phyloP scores from a whole-genome alignment of 2,113 vertebrate genomes.

The Scartelaos histophorus region DNA sequence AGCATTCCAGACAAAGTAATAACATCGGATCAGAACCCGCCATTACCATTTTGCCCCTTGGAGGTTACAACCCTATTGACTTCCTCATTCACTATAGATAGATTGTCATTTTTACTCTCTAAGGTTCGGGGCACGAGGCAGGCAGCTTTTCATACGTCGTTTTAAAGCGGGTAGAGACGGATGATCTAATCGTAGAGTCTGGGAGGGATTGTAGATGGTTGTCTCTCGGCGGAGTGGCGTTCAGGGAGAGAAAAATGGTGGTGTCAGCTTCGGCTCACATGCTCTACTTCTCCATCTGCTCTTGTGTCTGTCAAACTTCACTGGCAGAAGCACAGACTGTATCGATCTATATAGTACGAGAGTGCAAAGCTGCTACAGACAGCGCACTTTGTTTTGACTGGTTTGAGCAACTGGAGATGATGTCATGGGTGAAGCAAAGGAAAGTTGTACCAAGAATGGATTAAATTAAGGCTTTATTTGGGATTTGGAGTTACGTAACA shows the following conservation, averaged over 20 bases:
- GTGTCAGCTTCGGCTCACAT: conserved; percentile 23
- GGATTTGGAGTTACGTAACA: background rate
- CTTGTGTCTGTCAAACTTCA: conserved; percentile 15
- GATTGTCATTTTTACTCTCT: conserved; percentile 29
- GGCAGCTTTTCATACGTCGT: conserved; percentile 30
- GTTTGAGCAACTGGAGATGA: conserved; percentile 17
- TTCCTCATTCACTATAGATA: conserved; percentile 12
- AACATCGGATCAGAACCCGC: conserved; percentile 18
- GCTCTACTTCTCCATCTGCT: conserved; percentile 15
- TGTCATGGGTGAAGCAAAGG: conserved; percentile 19
- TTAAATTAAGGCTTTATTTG: background rate
- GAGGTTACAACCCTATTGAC: conserved; percentile 38
- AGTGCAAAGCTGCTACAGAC: conserved; percentile 42
- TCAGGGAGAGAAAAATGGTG: conserved; percentile 37
- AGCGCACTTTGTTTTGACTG: conserved; percentile 36
- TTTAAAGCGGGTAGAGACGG: conserved; percentile 37
- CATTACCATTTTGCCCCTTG: conserved; percentile 34
- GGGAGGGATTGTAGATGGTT: conserved; percentile 42
- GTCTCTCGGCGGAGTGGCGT: conserved; percentile 34
- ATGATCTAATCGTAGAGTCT: conserved; percentile 58
- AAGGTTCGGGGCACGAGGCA: conserved; percentile 22
- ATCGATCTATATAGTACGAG: conserved; percentile 7
- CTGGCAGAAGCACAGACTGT: conserved; percentile 35
- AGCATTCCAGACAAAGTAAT: background rate
- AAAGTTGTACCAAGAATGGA: conserved; percentile 7